Conservation (phyloP, 2,797 vertebrate genomes). For the Squalus acanthias region DNA sequence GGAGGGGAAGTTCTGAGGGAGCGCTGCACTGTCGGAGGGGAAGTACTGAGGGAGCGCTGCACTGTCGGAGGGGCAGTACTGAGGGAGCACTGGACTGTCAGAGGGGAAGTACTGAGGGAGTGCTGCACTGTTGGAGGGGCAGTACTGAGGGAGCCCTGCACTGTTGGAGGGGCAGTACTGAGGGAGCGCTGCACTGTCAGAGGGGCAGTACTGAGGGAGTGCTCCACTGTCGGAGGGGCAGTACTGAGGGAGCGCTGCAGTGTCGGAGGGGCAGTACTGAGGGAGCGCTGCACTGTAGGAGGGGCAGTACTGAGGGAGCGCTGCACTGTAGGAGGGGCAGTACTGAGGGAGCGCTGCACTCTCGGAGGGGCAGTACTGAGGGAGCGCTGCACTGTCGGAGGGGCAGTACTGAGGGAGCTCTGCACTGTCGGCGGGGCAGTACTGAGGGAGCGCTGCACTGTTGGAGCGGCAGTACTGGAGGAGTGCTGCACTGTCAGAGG, state of each 20-base stretch:
- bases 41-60: neutral
- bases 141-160: neutral
- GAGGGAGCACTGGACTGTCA: neutral
- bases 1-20: neutral
- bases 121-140: neutral
- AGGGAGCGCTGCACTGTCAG: neutral
- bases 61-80: neutral
- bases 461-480: neutral
- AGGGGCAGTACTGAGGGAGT: neutral
- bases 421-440: neutral
- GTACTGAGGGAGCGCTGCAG: neutral
- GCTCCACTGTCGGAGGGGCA: neutral
- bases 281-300: neutral
- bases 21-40: neutral
- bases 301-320: neutral
- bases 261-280: neutral
- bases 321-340: neutral
- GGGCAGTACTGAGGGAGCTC: neutral
- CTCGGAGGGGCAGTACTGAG: neutral
- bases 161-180: neutral
- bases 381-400: neutral
- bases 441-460: neutral
- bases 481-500: neutral
- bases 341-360: neutral
- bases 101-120: neutral